Conservation (phyloP, 2,797 vertebrate species). For the Pterois miles region DNA sequence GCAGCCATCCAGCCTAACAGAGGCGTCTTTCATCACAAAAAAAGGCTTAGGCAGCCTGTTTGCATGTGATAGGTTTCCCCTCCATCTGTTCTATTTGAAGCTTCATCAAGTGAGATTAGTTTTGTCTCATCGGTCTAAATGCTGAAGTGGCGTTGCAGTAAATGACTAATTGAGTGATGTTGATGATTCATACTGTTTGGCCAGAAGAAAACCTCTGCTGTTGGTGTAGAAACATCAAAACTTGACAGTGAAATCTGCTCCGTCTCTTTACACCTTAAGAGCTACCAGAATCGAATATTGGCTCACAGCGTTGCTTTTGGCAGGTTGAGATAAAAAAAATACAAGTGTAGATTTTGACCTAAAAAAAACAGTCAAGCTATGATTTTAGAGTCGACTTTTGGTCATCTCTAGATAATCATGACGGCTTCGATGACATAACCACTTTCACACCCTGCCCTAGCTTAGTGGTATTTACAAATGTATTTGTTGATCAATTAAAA, state of each 20-base stretch:
- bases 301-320: conserved; percentile 8
- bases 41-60: conserved; percentile 47
- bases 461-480: background rate
- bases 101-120: conserved; percentile 29
- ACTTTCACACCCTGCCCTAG: background rate
- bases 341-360: conserved; percentile 16
- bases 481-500: background rate
- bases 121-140: conserved; percentile 37
- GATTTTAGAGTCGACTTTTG: conserved; percentile 3
- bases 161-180: conserved; percentile 51
- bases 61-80: conserved; percentile 61
- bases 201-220: conserved; percentile 42
- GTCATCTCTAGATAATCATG: background rate
- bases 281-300: conserved; percentile 4
- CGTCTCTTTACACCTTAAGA: conserved; percentile 25
- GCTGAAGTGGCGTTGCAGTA: conserved; percentile 24
- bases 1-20: conserved; percentile 56
- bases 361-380: background rate
- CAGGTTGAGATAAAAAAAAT: conserved; percentile 6
- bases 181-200: conserved; percentile 55
- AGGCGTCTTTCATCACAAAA: conserved; percentile 61
- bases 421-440: conserved; percentile 24
- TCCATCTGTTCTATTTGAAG: conserved; percentile 64
- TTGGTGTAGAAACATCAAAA: conserved; percentile 34
- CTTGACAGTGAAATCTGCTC: conserved; percentile 23